These are phyloP conservation scores for Himalopsyche anomala DNA, from an alignment of 2,888 invertebrate genomes.

Conservation along the genomic window DNA sequence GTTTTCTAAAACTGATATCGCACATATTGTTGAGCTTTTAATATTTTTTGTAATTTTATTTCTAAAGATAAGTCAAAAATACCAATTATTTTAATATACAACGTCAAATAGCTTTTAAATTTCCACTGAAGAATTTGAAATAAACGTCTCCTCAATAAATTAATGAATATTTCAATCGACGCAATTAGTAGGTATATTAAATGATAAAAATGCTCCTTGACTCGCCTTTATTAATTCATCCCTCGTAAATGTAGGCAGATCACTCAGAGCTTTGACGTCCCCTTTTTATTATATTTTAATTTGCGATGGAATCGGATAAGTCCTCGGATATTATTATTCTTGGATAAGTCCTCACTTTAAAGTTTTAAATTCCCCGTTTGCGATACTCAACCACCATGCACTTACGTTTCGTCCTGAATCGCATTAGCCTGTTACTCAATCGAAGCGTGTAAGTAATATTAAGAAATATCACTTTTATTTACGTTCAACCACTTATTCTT, in stretches of 20 bases:
- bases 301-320: constrained; percentile 27
- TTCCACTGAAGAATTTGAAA: neutral
- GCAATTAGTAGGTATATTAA: constrained; percentile 28
- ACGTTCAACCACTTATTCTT: neutral
- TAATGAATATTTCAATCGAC: constrained; percentile 24
- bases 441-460: constrained; percentile 5
- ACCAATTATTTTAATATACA: no score
- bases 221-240: constrained; percentile 31
- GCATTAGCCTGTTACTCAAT: neutral
- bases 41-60: no score
- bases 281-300: constrained; percentile 43
- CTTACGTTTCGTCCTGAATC: neutral
- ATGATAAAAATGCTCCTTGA: constrained; percentile 15
- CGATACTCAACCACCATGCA: neutral
- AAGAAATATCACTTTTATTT: constrained; percentile 3
- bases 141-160: constrained; percentile 2
- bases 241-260: constrained; percentile 40
- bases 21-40: no score
- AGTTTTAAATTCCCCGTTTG: constrained; percentile 21
- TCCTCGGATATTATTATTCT: constrained; percentile 34
- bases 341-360: constrained; percentile 40
- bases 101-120: no score
- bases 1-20: no score
- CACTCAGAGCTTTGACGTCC: constrained; percentile 37
- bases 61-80: no score